Conservation (phyloP, 2,888 invertebrate species). For the Orthosia incerta region DNA sequence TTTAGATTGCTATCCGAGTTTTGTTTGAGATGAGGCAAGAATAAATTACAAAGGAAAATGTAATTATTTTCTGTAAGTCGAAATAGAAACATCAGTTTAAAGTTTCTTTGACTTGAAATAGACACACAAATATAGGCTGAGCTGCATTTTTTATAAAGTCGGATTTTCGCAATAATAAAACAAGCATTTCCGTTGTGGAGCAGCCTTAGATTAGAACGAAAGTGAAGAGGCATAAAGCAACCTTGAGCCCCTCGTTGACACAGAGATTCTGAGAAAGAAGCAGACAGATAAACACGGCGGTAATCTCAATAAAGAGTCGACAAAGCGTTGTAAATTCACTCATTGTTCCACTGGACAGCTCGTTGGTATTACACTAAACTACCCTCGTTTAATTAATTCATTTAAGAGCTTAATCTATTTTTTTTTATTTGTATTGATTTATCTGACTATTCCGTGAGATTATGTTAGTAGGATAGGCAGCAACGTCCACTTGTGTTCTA, state of each 20-base stretch:
- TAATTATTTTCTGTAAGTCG: conserved; percentile 2
- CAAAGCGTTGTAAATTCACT: conserved; percentile 58
- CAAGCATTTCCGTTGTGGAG: background rate
- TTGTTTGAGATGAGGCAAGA: conserved; percentile 12
- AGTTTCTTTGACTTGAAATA: background rate
- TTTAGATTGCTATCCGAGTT: conserved; percentile 14
- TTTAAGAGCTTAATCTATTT: conserved; percentile 12
- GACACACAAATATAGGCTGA: background rate
- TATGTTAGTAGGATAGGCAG: conserved; percentile 10
- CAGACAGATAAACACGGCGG: conserved; percentile 50
- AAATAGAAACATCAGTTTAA: background rate
- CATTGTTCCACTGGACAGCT: conserved; percentile 54
- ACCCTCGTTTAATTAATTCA: conserved; percentile 16
- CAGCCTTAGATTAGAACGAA: conserved; percentile 20
- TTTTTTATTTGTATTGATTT: no score
- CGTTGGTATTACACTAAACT: conserved; percentile 29
- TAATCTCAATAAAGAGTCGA: conserved; percentile 60
- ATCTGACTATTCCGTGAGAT: conserved; percentile 3
- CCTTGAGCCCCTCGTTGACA: conserved; percentile 47
- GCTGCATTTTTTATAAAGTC: background rate
- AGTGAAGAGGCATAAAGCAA: conserved; percentile 42
- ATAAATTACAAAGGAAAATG: conserved; percentile 17
- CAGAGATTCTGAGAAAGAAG: conserved; percentile 37
- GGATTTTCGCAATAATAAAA: conserved; percentile 21
- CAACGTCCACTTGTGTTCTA: conserved; percentile 24